phyloP scores from a whole-genome alignment of 2,797 vertebrate genomes.

The Sternarchorhynchus goeldii region DNA sequence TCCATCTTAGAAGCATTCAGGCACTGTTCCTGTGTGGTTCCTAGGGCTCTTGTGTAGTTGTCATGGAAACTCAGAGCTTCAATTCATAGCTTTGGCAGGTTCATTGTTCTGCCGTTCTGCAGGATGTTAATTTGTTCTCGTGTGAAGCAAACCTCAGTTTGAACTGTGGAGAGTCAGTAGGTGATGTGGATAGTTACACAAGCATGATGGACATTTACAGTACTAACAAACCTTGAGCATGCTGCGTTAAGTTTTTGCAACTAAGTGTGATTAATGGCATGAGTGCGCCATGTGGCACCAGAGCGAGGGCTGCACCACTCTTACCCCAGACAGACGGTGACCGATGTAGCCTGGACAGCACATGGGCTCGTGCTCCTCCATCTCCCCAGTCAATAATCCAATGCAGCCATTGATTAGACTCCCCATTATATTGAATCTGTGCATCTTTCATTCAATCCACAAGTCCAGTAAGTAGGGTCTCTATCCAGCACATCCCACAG shows the following conservation, averaged over 20 bases:
- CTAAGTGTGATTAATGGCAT: constrained; percentile 27
- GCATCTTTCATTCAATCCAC: too few relatives aligned
- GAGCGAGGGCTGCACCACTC: background rate
- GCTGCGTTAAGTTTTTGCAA: background rate
- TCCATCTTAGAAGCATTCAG: background rate
- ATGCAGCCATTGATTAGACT: background rate
- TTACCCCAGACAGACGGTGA: background rate
- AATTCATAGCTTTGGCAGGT: too few relatives aligned
- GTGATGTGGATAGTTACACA: background rate
- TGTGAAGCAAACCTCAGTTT: too few relatives aligned
- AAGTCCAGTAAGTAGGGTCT: too few relatives aligned
- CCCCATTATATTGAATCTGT: too few relatives aligned
- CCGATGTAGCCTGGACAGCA: background rate
- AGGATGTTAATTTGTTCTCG: too few relatives aligned
- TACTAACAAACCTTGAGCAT: constrained; percentile 3
- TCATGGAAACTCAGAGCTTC: too few relatives aligned
- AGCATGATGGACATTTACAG: constrained; percentile 6
- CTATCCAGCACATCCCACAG: too few relatives aligned
- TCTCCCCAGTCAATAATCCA: background rate
- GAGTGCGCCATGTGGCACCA: background rate
- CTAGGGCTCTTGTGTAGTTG: too few relatives aligned
- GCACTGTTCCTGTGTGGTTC: background rate
- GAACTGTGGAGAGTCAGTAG: background rate
- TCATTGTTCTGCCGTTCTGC: too few relatives aligned
- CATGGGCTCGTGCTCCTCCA: background rate